Evolutionary conservation across 1,140 invertebrate genomes (phyloP).

Genomic region (Coptotermes formosanus): DNA sequence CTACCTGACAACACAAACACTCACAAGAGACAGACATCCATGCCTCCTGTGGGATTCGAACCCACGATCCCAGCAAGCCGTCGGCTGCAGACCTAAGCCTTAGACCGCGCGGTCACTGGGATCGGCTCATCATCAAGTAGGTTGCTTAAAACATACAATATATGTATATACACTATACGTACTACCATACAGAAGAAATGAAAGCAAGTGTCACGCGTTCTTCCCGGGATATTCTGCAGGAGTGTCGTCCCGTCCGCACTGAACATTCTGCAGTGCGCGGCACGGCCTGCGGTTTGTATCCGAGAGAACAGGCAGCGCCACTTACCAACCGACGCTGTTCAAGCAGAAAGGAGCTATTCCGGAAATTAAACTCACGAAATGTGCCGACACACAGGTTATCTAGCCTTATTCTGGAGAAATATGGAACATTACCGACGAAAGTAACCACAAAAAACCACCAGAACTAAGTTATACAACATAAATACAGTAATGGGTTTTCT

Average conservation of each 20-base stretch:
- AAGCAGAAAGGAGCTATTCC: background rate
- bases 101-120: too few relatives aligned
- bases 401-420: conserved; percentile 1
- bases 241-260: background rate
- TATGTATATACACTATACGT: too few relatives aligned
- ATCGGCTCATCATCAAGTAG: too few relatives aligned
- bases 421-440: background rate
- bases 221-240: background rate
- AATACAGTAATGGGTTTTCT: background rate
- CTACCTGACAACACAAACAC: too few relatives aligned
- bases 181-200: too few relatives aligned
- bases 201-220: background rate
- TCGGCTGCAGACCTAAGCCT: too few relatives aligned
- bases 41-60: too few relatives aligned
- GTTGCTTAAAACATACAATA: too few relatives aligned
- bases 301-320: background rate
- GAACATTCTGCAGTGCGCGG: background rate
- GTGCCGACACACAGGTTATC: background rate
- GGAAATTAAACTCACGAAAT: background rate
- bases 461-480: background rate
- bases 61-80: too few relatives aligned
- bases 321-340: background rate
- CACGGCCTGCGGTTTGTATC: background rate
- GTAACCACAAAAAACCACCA: background rate
- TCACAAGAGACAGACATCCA: too few relatives aligned